phyloP scores from a whole-genome alignment of 2,113 vertebrate genomes.

The Tricholaema leucomelas region DNA sequence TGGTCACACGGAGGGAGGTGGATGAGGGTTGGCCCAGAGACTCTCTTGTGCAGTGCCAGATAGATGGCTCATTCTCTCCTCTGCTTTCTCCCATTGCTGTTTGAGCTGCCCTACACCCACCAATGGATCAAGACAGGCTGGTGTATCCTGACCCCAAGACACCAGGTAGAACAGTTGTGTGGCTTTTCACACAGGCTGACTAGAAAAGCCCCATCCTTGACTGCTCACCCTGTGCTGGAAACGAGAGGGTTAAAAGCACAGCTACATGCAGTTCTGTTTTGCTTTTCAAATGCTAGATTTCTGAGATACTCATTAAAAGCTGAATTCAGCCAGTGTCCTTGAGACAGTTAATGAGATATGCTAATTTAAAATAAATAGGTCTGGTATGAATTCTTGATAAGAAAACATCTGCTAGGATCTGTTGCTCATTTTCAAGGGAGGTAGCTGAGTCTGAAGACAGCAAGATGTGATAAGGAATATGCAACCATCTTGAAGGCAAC shows the following conservation, averaged over 20 bases:
- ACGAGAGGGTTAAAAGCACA: not conserved
- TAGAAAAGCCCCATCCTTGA: not conserved
- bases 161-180: not conserved
- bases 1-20: not conserved
- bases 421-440: constrained; percentile 57
- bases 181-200: not conserved
- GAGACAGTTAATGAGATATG: constrained; percentile 79
- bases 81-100: not conserved
- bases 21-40: not conserved
- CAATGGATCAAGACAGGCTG: not conserved
- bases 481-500: constrained; percentile 34
- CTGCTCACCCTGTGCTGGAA: not conserved
- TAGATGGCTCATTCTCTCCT: accelerated
- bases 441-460: constrained; percentile 50
- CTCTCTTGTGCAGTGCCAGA: accelerated
- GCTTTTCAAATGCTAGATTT: constrained; percentile 36
- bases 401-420: constrained; percentile 76
- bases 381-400: constrained; percentile 77
- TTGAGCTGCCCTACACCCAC: not conserved
- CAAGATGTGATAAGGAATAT: constrained; percentile 6
- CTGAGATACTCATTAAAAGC: constrained; percentile 66
- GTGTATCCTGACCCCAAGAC: not conserved
- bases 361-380: constrained; percentile 77
- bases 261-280: not conserved
- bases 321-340: constrained; percentile 72